Evolutionary conservation across 2,888 invertebrate genomes (phyloP).

Genomic region (Serrognathus titanus): DNA sequence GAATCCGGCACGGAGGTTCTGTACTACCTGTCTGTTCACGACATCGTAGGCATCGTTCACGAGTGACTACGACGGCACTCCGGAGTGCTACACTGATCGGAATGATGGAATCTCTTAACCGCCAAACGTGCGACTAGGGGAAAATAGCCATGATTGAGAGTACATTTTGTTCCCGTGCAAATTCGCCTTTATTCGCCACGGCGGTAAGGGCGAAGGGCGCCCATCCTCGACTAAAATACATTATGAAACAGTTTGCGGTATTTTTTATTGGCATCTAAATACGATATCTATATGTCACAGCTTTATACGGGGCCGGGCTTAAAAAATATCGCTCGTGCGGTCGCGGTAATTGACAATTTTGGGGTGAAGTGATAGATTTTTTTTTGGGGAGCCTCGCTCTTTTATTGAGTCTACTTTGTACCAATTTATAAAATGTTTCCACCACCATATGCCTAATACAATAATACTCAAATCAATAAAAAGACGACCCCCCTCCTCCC

Average conservation of each 20-base stretch:
- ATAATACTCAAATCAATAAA: not conserved
- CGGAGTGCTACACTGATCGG: conserved; percentile 50
- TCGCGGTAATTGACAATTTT: too few species aligned
- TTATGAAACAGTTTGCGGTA: conserved; percentile 49
- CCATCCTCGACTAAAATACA: not conserved
- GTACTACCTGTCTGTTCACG: conserved; percentile 39
- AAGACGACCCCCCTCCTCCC: too few species aligned
- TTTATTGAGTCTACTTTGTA: too few species aligned
- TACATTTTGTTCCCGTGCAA: conserved; percentile 25
- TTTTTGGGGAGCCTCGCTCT: too few species aligned
- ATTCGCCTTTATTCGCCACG: conserved; percentile 24
- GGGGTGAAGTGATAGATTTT: too few species aligned
- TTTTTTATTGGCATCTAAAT: conserved; percentile 51
- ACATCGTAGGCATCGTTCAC: conserved; percentile 46
- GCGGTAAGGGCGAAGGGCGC: conserved; percentile 4
- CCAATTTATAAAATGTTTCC: too few species aligned
- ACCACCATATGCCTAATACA: too few species aligned
- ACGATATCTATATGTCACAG: conserved; percentile 47
- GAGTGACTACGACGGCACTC: conserved; percentile 49
- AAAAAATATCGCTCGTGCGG: too few species aligned
- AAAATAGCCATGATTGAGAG: conserved; percentile 52
- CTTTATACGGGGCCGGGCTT: too few species aligned
- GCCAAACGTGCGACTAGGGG: conserved; percentile 50
- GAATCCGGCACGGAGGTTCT: not conserved
- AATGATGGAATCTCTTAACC: conserved; percentile 53